Conservation (phyloP, 2,888 invertebrate species). For the Acanthoscelides obtectus region DNA sequence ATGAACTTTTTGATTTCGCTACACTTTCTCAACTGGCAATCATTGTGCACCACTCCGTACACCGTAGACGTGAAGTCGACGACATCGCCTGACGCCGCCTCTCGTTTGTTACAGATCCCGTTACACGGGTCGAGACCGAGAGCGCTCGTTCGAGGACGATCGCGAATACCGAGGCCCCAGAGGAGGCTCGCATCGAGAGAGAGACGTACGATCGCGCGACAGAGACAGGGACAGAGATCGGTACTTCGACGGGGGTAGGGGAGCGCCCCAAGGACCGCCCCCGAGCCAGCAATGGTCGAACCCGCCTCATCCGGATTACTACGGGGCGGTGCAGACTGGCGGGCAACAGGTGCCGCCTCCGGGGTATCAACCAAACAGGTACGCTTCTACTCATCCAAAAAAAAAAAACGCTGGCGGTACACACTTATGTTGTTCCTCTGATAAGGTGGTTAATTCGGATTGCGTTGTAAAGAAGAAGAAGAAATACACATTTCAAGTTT, state of each 20-base stretch:
- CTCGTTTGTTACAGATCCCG: background rate
- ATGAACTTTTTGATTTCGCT: too few relatives aligned
- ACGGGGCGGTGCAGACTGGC: background rate
- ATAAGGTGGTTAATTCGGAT: too few relatives aligned
- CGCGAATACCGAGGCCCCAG: background rate
- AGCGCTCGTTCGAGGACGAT: background rate
- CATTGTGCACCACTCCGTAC: too few relatives aligned
- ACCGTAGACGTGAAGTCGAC: background rate
- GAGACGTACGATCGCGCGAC: background rate
- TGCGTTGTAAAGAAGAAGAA: too few relatives aligned
- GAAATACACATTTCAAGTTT: too few relatives aligned
- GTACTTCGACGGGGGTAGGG: background rate
- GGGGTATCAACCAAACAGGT: background rate
- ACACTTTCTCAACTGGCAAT: too few relatives aligned
- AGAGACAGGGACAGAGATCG: background rate
- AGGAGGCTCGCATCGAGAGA: background rate
- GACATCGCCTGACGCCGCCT: background rate
- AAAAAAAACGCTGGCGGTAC: too few relatives aligned
- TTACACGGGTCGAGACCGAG: background rate
- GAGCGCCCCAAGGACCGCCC: background rate
- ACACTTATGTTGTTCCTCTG: too few relatives aligned
- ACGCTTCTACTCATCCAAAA: background rate
- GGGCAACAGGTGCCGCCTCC: background rate
- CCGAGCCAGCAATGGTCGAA: background rate
- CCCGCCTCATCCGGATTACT: background rate